These are phyloP conservation scores for Cotesia congregata DNA, from an alignment of 2,888 invertebrate species.

Conservation along the genomic window DNA sequence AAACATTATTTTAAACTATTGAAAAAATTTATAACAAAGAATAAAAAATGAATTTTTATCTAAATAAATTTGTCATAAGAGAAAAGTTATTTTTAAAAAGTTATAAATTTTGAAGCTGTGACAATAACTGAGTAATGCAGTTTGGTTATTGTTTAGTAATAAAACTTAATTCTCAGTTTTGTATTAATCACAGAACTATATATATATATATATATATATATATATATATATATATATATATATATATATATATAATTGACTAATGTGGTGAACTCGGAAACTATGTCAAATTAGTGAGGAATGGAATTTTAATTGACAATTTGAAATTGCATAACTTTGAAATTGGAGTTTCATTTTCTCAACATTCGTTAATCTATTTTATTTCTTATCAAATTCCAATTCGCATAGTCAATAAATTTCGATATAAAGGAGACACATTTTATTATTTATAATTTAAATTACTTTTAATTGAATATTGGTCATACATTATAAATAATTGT, in stretches of 20 bases:
- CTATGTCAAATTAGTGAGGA: not conserved
- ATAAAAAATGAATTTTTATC: no score
- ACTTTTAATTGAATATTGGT: not conserved
- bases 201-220: not conserved
- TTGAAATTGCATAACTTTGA: not conserved
- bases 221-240: no score
- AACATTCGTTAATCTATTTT: not conserved
- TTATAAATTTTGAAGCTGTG: not conserved
- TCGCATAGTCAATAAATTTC: not conserved
- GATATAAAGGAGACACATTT: not conserved
- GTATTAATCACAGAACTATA: not conserved
- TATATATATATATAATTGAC: not conserved
- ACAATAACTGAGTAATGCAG: not conserved
- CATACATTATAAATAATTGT: no score
- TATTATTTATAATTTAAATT: not conserved
- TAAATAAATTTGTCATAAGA: no score
- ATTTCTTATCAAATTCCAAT: not conserved
- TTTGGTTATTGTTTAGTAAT: constrained; percentile 20
- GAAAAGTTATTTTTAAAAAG: not conserved
- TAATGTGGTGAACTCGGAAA: not conserved
- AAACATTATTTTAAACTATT: constrained; percentile 12
- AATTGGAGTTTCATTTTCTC: not conserved
- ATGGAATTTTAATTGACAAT: not conserved
- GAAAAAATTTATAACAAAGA: no score
- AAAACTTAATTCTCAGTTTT: not conserved